Conservation (phyloP, 2,888 invertebrate genomes). For the Pollenia amentaria region DNA sequence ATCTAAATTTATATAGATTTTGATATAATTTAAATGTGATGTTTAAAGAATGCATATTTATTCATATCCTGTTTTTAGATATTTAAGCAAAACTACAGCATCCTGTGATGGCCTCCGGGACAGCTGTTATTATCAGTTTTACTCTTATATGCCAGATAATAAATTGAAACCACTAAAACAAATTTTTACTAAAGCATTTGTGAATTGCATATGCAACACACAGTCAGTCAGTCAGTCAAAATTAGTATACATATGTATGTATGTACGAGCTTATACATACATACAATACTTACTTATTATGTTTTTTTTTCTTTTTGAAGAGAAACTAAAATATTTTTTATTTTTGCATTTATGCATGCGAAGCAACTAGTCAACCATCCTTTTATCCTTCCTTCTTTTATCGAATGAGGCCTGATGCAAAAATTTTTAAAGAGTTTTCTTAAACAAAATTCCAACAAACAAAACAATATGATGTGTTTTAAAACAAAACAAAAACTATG, state of each 20-base stretch:
- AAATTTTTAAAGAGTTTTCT: conserved; percentile 28
- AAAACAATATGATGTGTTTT: conserved; percentile 30
- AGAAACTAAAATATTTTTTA: conserved; percentile 60
- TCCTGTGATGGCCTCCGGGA: conserved; percentile 72
- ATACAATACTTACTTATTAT: too few relatives aligned
- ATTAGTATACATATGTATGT: conserved; percentile 41
- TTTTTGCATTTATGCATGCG: conserved; percentile 24
- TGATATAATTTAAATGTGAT: conserved; percentile 17
- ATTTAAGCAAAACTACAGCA: conserved; percentile 60
- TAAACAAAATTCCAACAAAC: conserved; percentile 54
- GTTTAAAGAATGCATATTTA: conserved; percentile 59
- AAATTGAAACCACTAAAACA: conserved; percentile 57
- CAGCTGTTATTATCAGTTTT: conserved; percentile 68
- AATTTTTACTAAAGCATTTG: conserved; percentile 52
- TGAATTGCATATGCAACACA: conserved; percentile 71
- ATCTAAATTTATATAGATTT: conserved; percentile 26
- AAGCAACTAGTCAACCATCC: not conserved
- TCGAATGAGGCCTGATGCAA: conserved; percentile 48
- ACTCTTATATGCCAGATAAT: conserved; percentile 2
- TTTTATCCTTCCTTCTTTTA: conserved; percentile 22
- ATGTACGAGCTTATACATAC: too few relatives aligned
- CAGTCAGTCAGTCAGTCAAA: conserved; percentile 43
- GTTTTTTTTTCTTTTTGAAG: conserved; percentile 22
- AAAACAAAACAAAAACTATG: conserved; percentile 59
- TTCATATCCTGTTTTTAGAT: conserved; percentile 66